Base-by-base conservation (phyloP, 2,797 vertebrate genomes). In the Fringilla coelebs region DNA sequence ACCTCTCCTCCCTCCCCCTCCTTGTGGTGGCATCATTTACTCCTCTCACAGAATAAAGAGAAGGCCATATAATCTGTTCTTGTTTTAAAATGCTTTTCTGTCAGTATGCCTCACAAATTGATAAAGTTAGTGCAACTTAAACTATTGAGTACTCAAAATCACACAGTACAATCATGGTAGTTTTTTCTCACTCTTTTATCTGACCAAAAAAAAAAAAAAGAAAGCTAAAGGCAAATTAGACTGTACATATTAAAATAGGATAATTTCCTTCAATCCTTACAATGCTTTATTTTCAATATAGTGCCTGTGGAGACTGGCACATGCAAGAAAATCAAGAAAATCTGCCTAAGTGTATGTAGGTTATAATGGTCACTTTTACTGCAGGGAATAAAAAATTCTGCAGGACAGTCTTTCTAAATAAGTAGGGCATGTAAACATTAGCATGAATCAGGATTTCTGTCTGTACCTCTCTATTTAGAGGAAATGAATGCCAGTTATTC, bases 361-460 rank as follows among this genome's bases (percentile, higher is more conserved):
- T 87, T 60, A 28, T 76, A 80, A 87, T 11, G n/a, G 83, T 89
- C 51, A 93, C 84, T 89, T 94, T 89, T 90, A 76, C 75, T 85
- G 73, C 54, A 75, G 58, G 38, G 80, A 93, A 96, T 93, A 89
- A 88, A 94, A 57, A 96, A 93, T 95, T 78, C 90, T 93, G 75
- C 93, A 89, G 61, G 70, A 94, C 21, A 13, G 72, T 86, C 87
- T 95, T 88, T 93, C 84, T 93, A 77, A 96, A 94, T 92, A 96
- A 95, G 70, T 95, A 97, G 96, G 95, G 91, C 95, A 96, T 90
- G 91, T 96, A 96, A 97, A 97, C 87, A 96, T 84, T 17, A 73
- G 54, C 84, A 94, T 1, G 1, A 95, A 90, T 36, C 83, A 90
- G 78, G 70, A 80, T 89, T 96, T 95, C 95, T 95, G n/a, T 94